These are phyloP conservation scores for Sardina pilchardus DNA, from an alignment of 2,113 vertebrate species.

Conservation along the genomic window DNA sequence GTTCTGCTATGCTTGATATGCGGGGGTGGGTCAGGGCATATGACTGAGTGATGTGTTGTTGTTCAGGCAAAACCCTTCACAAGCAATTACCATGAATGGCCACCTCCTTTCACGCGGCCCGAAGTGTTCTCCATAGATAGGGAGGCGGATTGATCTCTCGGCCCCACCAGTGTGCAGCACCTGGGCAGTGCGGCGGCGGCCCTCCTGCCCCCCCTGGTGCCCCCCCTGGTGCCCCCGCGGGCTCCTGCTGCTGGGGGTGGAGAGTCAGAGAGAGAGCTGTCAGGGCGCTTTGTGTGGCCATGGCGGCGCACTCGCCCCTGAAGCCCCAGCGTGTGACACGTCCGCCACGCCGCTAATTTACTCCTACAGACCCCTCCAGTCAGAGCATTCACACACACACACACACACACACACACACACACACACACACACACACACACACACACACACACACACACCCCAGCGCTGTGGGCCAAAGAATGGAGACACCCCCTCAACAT, in stretches of 20 bases:
- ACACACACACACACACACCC: too few relatives aligned
- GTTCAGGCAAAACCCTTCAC: neutral
- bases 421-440: too few relatives aligned
- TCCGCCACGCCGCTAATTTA: slow-evolving; percentile 76
- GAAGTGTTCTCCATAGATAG: neutral
- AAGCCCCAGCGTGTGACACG: slow-evolving; percentile 53
- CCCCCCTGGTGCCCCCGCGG: too few relatives aligned
- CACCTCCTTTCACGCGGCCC: neutral
- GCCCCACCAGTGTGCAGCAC: neutral
- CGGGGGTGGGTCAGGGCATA: neutral
- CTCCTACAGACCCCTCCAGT: slow-evolving; percentile 41
- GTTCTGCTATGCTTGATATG: neutral
- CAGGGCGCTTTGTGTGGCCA: neutral
- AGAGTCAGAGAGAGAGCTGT: slow-evolving; percentile 13
- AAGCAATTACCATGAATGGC: neutral
- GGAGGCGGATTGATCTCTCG: neutral
- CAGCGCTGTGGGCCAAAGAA: slow-evolving; percentile 52
- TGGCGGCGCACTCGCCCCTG: neutral
- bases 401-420: too few relatives aligned
- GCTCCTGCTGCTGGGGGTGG: neutral
- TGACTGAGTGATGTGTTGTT: slow-evolving; percentile 2
- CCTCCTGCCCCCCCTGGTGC: too few relatives aligned
- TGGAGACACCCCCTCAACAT: slow-evolving; percentile 53
- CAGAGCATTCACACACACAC: neutral
- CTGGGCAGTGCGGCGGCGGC: neutral